Percentiles rank a stretch among this genome's conserved stretches.
Conservation (phyloP, 2,888 invertebrate species). For the Seira sanloemensis region DNA sequence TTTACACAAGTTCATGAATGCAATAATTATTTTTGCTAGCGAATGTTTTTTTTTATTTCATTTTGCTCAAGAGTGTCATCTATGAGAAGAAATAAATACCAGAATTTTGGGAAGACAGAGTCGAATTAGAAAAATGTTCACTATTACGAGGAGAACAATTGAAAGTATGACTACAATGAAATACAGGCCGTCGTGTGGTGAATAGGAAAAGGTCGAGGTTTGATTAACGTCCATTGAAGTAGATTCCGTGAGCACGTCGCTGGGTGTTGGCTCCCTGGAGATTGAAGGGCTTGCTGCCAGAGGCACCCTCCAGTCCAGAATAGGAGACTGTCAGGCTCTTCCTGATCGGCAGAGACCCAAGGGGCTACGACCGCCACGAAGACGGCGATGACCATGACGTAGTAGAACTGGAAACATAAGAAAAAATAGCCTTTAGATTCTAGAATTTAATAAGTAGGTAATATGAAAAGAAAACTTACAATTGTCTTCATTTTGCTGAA, state of each 20-base stretch:
- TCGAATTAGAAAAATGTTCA: too few relatives aligned
- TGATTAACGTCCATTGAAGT: constrained; percentile 71
- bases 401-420: constrained; percentile 62
- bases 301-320: constrained; percentile 59
- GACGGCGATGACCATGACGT: constrained; percentile 65
- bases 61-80: too few relatives aligned
- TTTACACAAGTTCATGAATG: too few relatives aligned
- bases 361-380: constrained; percentile 68
- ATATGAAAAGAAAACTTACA: constrained; percentile 5
- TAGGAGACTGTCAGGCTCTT: constrained; percentile 69
- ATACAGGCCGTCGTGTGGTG: too few relatives aligned
- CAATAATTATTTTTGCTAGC: too few relatives aligned
- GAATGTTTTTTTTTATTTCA: too few relatives aligned
- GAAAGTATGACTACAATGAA: too few relatives aligned
- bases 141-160: too few relatives aligned
- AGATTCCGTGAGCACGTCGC: constrained; percentile 68
- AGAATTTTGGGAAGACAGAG: too few relatives aligned
- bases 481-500: too few relatives aligned
- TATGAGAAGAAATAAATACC: too few relatives aligned
- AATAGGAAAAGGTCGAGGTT: too few relatives aligned
- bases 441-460: background rate
- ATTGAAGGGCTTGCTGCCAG: constrained; percentile 69
- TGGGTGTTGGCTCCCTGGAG: constrained; percentile 56
- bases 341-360: constrained; percentile 46
- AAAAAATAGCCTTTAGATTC: background rate